phyloP scores from a whole-genome alignment of 2,113 vertebrate genomes.

The Riparia riparia region DNA sequence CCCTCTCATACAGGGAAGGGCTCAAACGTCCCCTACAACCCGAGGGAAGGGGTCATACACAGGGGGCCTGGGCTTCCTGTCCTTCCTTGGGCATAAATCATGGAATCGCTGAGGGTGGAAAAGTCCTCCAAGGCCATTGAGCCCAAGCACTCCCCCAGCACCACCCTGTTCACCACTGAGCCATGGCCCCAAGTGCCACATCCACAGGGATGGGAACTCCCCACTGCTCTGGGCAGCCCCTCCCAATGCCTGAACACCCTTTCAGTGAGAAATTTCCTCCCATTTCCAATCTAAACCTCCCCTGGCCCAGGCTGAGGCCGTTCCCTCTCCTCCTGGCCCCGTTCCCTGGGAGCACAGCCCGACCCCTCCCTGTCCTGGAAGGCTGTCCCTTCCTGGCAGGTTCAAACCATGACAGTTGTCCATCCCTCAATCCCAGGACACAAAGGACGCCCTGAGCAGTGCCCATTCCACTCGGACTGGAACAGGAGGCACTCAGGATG shows the following conservation, averaged over 20 bases:
- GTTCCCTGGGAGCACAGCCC: not conserved
- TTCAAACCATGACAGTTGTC: accelerated
- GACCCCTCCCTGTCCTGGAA: too few relatives aligned
- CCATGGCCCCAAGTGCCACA: not conserved
- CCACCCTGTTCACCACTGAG: not conserved
- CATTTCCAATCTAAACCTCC: accelerated
- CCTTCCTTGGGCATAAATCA: not conserved
- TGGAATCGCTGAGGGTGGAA: not conserved
- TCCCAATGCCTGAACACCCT: not conserved
- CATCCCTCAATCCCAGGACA: not conserved
- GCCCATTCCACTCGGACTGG: not conserved
- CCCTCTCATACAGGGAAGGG: not conserved
- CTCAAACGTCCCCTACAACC: not conserved
- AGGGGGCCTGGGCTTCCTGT: not conserved
- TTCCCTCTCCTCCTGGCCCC: not conserved
- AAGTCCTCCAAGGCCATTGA: accelerated
- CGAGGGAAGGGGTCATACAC: not conserved
- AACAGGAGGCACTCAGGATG: not conserved
- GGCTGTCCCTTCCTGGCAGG: not conserved
- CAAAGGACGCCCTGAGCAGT: accelerated
- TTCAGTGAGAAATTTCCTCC: not conserved
- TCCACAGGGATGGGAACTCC: not conserved
- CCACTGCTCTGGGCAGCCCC: not conserved
- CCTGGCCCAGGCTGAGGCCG: not conserved
- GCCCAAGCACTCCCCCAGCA: not conserved